Evolutionary conservation across 1,140 invertebrate species (phyloP).

Genomic region (Ridgeia piscesae): DNA sequence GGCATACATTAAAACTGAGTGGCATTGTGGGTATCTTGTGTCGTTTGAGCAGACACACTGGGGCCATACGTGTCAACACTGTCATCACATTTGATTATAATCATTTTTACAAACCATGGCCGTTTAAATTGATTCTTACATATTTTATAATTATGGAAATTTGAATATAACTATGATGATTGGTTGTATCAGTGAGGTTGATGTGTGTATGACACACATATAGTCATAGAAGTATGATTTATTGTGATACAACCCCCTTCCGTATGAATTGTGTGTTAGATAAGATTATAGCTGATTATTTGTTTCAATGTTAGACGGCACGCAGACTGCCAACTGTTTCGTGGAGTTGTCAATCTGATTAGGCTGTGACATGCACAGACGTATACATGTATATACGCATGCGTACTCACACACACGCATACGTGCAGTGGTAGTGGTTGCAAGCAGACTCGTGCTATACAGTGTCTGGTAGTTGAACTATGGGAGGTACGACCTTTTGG

Average conservation of each 20-base stretch:
- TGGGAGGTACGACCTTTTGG: neutral
- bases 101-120: neutral
- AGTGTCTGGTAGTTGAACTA: neutral
- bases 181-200: neutral
- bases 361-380: neutral
- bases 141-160: too few relatives aligned
- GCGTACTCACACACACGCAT: neutral
- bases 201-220: neutral
- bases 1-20: neutral
- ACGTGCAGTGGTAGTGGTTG: neutral
- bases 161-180: neutral
- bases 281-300: neutral
- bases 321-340: neutral
- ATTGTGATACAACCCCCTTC: neutral
- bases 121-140: neutral
- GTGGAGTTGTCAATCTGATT: neutral
- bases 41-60: neutral
- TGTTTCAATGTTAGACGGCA: neutral
- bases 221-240: neutral
- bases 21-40: neutral
- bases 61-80: neutral
- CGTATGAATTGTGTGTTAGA: neutral
- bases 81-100: neutral
- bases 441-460: neutral
- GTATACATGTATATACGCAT: neutral